Evolutionary conservation across 2,797 vertebrate genomes (phyloP).

Genomic region (Pipistrellus pygmaeus): DNA sequence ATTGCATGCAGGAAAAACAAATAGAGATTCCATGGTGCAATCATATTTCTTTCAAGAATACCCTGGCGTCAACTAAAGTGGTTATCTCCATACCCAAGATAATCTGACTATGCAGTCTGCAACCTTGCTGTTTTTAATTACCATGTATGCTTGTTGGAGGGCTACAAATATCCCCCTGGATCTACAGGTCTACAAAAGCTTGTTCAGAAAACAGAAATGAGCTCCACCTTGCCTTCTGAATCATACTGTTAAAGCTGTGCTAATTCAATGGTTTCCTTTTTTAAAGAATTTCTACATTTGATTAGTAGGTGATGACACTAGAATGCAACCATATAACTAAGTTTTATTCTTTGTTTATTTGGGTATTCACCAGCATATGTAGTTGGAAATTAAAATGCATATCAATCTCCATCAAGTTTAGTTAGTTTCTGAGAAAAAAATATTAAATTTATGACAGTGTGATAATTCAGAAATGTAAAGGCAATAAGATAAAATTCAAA

Average conservation of each 20-base stretch:
- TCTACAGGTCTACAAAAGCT: not conserved
- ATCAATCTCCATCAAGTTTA: constrained; percentile 19
- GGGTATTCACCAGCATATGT: not conserved
- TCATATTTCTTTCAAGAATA: constrained; percentile 44
- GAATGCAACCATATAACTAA: not conserved
- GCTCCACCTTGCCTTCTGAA: not conserved
- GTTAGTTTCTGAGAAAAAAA: not conserved
- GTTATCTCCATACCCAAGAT: constrained; percentile 38
- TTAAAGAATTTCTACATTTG: not conserved
- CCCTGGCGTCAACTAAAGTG: not conserved
- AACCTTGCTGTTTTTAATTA: constrained; percentile 62
- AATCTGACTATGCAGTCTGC: not conserved
- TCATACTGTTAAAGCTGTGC: not conserved
- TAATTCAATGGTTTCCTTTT: not conserved
- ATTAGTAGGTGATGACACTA: constrained; percentile 36
- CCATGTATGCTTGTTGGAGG: not conserved
- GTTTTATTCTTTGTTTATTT: constrained; percentile 46
- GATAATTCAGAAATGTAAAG: constrained; percentile 7
- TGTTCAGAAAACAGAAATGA: not conserved
- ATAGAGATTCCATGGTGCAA: not conserved
- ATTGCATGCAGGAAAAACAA: constrained; percentile 46
- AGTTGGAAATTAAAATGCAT: constrained; percentile 49
- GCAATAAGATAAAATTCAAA: constrained; percentile 45
- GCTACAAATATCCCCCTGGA: not conserved
- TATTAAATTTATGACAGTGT: not conserved